Evolutionary conservation across 2,113 vertebrate species (phyloP).

Genomic region (Notiomystis cincta): DNA sequence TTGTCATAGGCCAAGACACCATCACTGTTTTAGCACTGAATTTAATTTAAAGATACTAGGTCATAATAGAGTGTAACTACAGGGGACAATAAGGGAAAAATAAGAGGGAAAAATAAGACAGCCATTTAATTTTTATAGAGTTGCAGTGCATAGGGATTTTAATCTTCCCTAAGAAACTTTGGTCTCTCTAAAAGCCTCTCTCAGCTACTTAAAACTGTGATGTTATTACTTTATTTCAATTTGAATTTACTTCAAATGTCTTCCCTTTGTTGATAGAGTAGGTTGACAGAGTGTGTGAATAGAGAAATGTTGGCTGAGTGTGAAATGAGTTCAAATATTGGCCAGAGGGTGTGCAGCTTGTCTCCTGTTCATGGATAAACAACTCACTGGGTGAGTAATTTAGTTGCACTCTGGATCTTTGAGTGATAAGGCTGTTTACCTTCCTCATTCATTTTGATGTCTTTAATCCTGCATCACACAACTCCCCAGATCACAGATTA

Average conservation of each 20-base stretch:
- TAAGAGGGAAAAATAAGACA: background rate
- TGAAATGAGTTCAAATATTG: background rate
- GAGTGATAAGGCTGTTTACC: background rate
- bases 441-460: background rate
- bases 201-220: background rate
- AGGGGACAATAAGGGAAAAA: background rate
- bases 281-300: background rate
- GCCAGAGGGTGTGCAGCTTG: background rate
- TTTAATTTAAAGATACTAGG: background rate
- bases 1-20: background rate
- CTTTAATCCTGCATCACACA: background rate
- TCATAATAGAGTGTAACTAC: background rate
- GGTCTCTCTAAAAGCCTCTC: background rate
- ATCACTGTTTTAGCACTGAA: background rate
- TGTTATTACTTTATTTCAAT: background rate
- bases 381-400: background rate
- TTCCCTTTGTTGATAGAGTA: background rate
- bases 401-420: background rate
- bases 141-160: background rate
- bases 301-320: background rate
- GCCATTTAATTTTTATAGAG: background rate
- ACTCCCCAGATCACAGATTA: background rate
- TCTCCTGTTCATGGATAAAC: background rate
- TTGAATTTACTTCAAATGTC: background rate
- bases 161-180: background rate